phyloP scores from a whole-genome alignment of 2,113 vertebrate genomes.

The Nesogale talazaci region DNA sequence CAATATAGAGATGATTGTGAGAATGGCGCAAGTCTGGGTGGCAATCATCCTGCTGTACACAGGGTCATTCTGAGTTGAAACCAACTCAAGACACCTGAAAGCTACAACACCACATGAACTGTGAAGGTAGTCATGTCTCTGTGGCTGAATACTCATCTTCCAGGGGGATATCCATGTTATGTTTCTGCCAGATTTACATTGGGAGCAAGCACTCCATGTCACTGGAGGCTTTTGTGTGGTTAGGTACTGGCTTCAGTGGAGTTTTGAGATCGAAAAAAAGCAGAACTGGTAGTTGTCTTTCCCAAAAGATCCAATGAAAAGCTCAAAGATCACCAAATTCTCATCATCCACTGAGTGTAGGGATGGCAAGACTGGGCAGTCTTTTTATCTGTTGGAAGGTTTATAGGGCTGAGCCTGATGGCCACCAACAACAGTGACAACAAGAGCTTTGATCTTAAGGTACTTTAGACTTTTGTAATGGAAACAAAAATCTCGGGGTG shows the following conservation, averaged over 20 bases:
- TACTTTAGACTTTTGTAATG: not conserved
- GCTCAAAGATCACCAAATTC: not conserved
- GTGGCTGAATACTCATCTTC: not conserved
- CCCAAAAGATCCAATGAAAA: not conserved
- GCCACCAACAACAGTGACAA: not conserved
- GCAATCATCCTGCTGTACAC: no score
- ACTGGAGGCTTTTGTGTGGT: not conserved
- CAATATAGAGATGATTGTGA: no score
- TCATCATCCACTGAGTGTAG: not conserved
- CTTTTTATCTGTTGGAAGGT: not conserved
- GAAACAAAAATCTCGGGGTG: not conserved
- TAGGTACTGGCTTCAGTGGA: not conserved
- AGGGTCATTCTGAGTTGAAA: no score
- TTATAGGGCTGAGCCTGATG: not conserved
- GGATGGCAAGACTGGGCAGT: not conserved
- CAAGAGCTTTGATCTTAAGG: not conserved
- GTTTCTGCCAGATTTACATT: not conserved
- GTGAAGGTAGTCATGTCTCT: not conserved
- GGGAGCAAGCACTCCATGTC: not conserved
- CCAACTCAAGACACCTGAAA: no score
- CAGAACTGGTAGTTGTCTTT: not conserved
- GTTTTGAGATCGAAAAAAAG: not conserved
- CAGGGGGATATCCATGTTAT: not conserved
- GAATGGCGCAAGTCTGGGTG: no score
- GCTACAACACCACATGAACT: not conserved